Evolutionary conservation across 2,113 vertebrate species (phyloP).

Genomic region (human): GRCh38 chr11:127728001-127728500

Average conservation of each 20-base stretch:
- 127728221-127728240: not conserved
- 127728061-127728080: no score
- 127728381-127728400: not conserved
- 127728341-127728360: not conserved
- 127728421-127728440: not conserved
- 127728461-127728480: not conserved
- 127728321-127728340: not conserved
- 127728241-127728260: not conserved
- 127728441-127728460: not conserved
- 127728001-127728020: no score
- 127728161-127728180: not conserved
- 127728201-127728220: not conserved
- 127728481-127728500: not conserved
- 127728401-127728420: not conserved
- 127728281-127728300: not conserved
- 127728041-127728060: no score
- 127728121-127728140: no score
- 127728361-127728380: not conserved
- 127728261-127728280: not conserved
- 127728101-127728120: no score
- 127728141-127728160: no score
- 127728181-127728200: not conserved
- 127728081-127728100: no score
- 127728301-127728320: not conserved
- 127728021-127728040: no score